Base-by-base conservation (phyloP, 2,797 vertebrate genomes). In the Lithobates sylvaticus region DNA sequence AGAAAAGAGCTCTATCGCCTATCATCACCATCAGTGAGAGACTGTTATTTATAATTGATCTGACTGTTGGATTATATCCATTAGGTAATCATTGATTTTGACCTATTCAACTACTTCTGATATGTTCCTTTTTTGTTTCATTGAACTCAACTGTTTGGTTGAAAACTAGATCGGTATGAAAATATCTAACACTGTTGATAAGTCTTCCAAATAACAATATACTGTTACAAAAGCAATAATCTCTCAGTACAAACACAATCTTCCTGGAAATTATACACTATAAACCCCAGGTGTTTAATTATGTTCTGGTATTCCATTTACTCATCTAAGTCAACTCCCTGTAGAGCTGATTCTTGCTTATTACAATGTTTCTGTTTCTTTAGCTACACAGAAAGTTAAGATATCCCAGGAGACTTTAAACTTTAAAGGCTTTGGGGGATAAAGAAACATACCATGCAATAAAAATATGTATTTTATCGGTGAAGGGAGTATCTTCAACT, bases 281-380 rank as follows among this genome's bases (percentile, higher is more conserved):
- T 50, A 70, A 79, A 70, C 26, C 78, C 78, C 78, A 69, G 39
- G 78, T n/a, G 78, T 80, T 50, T 80, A 80, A 80, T 80, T 80
- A 80, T 13, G 10, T 68, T 78, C 42, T 32, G 8, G 26, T 12
- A 10, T 69, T 79, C 26, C 64, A 70, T 80, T 80, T 70, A 69
- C 78, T 80, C 42, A 50, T 80, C 27, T 50, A n/a, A 68, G 42
- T 16, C 42, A 50, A 70, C 12, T 70, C 65, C 78, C 65, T 21
- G 26, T 50, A 54, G 78, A 70, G 78, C 10, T 18, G 42, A 80
- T 80, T 80, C 65, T 27, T 80, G 78, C 42, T 80, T 50, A 69
- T 80, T 64, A 23, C 65, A 80, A 32, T 32, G 65, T 80, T 50
- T 50, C 27, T 29, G 29, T 80, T 23, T 47, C 21, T 50, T 50